A percentile compares a stretch with the other conserved stretches of the same genome.
phyloP scores from a whole-genome alignment of 2,113 vertebrate species.

The Urocitellus parryii region DNA sequence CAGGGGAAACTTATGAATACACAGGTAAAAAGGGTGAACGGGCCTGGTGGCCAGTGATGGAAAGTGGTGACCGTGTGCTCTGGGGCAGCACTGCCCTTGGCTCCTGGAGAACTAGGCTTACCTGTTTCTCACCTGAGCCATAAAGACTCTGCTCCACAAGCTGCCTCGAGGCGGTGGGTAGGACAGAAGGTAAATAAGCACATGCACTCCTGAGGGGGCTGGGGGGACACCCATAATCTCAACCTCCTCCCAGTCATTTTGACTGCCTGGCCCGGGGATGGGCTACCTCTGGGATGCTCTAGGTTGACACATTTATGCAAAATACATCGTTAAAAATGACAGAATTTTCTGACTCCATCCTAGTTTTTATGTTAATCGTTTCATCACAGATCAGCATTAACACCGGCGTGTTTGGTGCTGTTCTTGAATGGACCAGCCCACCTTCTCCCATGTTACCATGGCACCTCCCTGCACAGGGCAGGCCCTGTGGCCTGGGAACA shows the following conservation, averaged over 20 bases:
- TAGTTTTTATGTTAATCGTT: too few relatives aligned
- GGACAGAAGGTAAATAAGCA: rapidly evolving
- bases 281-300: neutral
- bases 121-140: neutral
- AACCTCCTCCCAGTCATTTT: neutral
- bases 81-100: rapidly evolving
- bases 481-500: too few relatives aligned
- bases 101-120: rapidly evolving
- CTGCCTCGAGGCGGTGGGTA: rapidly evolving
- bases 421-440: too few relatives aligned
- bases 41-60: rapidly evolving
- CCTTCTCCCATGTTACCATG: too few relatives aligned
- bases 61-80: neutral
- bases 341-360: neutral
- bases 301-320: neutral
- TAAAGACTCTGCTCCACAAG: neutral
- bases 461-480: neutral
- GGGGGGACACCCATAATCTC: neutral
- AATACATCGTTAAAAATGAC: neutral
- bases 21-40: neutral
- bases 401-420: rapidly evolving
- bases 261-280: too few relatives aligned
- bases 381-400: too few relatives aligned
- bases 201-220: too few relatives aligned
- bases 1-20: rapidly evolving